Conservation (phyloP, 1,140 invertebrate species). For the Habropoda laboriosa region DNA sequence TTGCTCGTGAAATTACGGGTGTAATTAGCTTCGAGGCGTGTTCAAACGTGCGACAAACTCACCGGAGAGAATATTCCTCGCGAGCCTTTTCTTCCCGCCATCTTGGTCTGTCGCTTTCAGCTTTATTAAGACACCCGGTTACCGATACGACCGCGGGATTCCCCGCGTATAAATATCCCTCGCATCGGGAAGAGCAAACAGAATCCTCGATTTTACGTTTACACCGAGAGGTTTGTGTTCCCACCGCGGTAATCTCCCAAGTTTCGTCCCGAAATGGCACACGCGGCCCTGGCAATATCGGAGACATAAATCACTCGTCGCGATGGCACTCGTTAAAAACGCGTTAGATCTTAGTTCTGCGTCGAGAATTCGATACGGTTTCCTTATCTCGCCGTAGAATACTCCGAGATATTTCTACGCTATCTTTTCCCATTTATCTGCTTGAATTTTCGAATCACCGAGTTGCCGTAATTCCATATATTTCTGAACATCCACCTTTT, state of each 20-base stretch:
- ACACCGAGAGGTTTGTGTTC: conserved; percentile 2
- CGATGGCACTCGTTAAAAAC: conserved; percentile 27
- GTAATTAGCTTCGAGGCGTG: conserved; percentile 18
- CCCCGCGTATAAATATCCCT: not conserved
- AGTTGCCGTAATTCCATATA: too few species aligned
- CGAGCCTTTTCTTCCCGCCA: not conserved
- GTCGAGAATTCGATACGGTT: not conserved
- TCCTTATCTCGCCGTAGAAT: not conserved
- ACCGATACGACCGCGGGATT: not conserved
- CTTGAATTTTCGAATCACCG: not conserved
- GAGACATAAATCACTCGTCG: not conserved
- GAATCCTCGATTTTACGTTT: conserved; percentile 13
- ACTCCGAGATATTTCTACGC: not conserved
- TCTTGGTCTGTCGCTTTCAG: not conserved
- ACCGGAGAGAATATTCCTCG: not conserved
- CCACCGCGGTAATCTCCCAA: conserved; percentile 17
- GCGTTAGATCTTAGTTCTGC: conserved; percentile 20
- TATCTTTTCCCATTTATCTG: not conserved
- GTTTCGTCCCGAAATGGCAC: conserved; percentile 1
- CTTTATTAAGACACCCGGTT: conserved; percentile 25
- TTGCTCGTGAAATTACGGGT: conserved; percentile 22
- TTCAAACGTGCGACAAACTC: not conserved
- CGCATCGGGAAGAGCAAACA: not conserved
- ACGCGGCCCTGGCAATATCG: not conserved
- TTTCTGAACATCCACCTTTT: too few species aligned